Evolutionary conservation across 2,888 invertebrate genomes (phyloP), one percentile per base, ranked within the genome.

Genomic region (Chrysotoxum bicinctum): DNA sequence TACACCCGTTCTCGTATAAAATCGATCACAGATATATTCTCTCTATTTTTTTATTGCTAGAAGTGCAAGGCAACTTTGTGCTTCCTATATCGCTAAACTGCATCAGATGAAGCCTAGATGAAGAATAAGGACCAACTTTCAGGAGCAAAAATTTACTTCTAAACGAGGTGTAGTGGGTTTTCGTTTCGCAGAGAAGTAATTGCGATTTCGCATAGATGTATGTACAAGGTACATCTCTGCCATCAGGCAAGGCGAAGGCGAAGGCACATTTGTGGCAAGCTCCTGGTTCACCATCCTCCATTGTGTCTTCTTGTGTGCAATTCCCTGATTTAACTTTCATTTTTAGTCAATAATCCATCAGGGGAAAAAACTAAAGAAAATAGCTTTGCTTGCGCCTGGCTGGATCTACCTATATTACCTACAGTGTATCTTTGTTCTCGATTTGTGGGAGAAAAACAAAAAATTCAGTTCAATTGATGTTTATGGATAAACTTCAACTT

Each of bases 261-360:
- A 56, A 30, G 4, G 58, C 32, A 58, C 21, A 64, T 26, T 66
- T 60, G 68, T 60, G 58, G 77, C 26, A 30, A 54, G 43, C 52
- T 45, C 16, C 7, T n/a, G 45, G 35, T 56, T 26, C 12, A 16
- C 72, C 58, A 73, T 48, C 26, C 40, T 23, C 23, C 10, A 16
- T 66, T 75, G 52, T 66, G 23, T 54, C 37, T 50, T 40, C 32
- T 30, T 66, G 35, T 66, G 19, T 35, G 52, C 60, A 43, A 50
- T 58, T 45, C 12, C 50, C 43, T 66, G 81, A 60, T 60, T 77
- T 77, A 77, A 82, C 81, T 62, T 62, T 62, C 30, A 43, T 23
- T 82, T 75, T 72, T 82, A 58, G 66, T 48, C 66, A 66, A 77
- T 82, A 82, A 82, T 77, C 77, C 82, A 50, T 50, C 66, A 50